Evolutionary conservation across 2,797 vertebrate species (phyloP).

Genomic region (Gila robusta): DNA sequence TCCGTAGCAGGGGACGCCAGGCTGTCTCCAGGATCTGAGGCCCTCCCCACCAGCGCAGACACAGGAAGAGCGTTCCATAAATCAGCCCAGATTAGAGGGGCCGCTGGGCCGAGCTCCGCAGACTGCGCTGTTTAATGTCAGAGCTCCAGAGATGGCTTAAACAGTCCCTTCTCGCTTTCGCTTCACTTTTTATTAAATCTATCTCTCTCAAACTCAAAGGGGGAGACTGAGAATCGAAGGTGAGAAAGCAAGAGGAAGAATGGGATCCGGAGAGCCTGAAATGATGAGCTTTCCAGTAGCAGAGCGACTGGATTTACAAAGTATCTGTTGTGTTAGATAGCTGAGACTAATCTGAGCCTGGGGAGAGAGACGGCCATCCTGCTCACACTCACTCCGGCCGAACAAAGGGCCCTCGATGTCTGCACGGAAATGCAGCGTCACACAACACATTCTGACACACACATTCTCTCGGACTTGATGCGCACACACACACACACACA

Average conservation of each 20-base stretch:
- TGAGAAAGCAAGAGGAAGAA: conserved; percentile 37
- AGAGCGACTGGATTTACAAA: conserved; percentile 87
- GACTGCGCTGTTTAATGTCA: conserved; percentile 96
- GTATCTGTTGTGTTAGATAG: conserved; percentile 88
- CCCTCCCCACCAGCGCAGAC: conserved; percentile 88
- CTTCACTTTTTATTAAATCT: conserved; percentile 33
- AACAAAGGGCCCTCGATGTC: conserved; percentile 58
- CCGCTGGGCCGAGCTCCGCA: conserved; percentile 87
- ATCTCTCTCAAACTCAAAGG: not conserved
- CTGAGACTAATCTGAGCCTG: conserved; percentile 84
- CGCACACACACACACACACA: not conserved
- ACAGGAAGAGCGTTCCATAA: conserved; percentile 95
- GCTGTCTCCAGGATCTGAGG: conserved; percentile 96
- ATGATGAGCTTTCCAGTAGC: conserved; percentile 88
- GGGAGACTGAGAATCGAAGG: conserved; percentile 10
- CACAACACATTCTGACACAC: conserved; percentile 39
- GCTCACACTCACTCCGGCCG: conserved; percentile 45
- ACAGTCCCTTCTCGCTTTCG: conserved; percentile 57
- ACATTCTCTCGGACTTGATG: conserved; percentile 25
- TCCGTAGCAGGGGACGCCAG: conserved; percentile 87
- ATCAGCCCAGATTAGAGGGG: conserved; percentile 99
- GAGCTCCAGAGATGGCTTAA: conserved; percentile 86
- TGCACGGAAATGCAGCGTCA: conserved; percentile 52
- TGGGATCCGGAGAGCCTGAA: conserved; percentile 62
- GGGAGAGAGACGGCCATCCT: conserved; percentile 75